Conservation (phyloP, 2,113 vertebrate species). For the Thunnus maccoyii region DNA sequence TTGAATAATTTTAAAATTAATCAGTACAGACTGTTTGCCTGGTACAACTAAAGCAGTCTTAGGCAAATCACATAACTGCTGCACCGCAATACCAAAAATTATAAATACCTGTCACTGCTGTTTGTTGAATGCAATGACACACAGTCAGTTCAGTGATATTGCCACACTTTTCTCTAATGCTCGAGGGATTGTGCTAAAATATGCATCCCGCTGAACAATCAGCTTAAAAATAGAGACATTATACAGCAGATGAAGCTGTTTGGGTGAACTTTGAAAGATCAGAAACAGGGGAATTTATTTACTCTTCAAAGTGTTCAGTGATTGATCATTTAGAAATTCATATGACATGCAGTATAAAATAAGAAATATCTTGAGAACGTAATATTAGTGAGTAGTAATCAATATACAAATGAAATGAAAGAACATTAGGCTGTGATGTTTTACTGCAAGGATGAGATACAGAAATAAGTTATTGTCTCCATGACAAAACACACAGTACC, state of each 20-base stretch:
- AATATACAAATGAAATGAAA: not conserved
- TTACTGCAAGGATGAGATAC: not conserved
- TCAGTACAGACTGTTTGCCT: slow-evolving; percentile 3
- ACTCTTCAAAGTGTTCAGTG: slow-evolving; percentile 27
- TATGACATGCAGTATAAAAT: slow-evolving; percentile 12
- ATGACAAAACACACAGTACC: not conserved
- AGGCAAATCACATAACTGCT: slow-evolving; percentile 11
- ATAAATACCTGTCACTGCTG: slow-evolving; percentile 18
- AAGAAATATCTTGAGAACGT: not conserved
- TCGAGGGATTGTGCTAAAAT: slow-evolving; percentile 53
- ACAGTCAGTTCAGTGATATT: slow-evolving; percentile 25
- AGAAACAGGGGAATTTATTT: slow-evolving; percentile 35
- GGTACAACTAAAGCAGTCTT: not conserved
- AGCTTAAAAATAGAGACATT: slow-evolving; percentile 54
- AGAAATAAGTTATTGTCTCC: not conserved
- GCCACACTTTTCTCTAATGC: slow-evolving; percentile 36
- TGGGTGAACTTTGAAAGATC: slow-evolving; percentile 40
- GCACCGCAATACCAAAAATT: not conserved
- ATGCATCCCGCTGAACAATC: slow-evolving; percentile 38
- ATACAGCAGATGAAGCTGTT: slow-evolving; percentile 32
- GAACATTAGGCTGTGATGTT: not conserved
- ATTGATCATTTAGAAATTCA: slow-evolving; percentile 49
- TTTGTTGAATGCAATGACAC: slow-evolving; percentile 14
- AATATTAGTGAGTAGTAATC: not conserved
- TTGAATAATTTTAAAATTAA: slow-evolving; percentile 21